phyloP scores from a whole-genome alignment of 2,888 invertebrate genomes.

The Chrysina gloriosa region DNA sequence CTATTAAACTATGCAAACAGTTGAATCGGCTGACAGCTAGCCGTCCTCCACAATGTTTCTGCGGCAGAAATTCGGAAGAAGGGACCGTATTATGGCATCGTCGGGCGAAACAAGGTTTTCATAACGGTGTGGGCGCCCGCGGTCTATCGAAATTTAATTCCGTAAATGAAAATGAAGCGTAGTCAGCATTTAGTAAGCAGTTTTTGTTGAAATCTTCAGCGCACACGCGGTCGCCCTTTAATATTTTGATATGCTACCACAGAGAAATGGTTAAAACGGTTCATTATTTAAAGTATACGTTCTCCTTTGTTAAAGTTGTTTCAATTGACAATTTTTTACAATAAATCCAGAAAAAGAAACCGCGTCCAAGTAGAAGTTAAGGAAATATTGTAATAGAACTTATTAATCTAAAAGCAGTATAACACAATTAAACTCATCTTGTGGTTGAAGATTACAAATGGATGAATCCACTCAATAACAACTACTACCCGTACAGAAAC shows the following conservation, averaged over 20 bases:
- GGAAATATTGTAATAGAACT: too few species aligned
- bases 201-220: not conserved
- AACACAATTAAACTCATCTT: too few species aligned
- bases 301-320: too few species aligned
- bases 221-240: not conserved
- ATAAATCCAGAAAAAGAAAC: too few species aligned
- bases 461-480: too few species aligned
- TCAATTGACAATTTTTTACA: too few species aligned
- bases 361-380: too few species aligned
- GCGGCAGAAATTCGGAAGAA: not conserved
- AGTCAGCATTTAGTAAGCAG: slow-evolving; percentile 7
- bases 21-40: slow-evolving; percentile 14
- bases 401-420: too few species aligned
- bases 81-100: slow-evolving; percentile 11
- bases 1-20: slow-evolving; percentile 32
- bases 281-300: slow-evolving; percentile 18
- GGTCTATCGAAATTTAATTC: slow-evolving; percentile 29
- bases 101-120: slow-evolving; percentile 15
- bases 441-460: too few species aligned
- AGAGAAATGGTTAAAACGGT: not conserved
- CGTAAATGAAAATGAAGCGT: slow-evolving; percentile 16
- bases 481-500: too few species aligned
- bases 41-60: not conserved
- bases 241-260: not conserved
- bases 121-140: not conserved